Evolutionary conservation across 53 echinoderm and acorn worm species (phyloP).

Genomic region (Hippasteria phrygiana): DNA sequence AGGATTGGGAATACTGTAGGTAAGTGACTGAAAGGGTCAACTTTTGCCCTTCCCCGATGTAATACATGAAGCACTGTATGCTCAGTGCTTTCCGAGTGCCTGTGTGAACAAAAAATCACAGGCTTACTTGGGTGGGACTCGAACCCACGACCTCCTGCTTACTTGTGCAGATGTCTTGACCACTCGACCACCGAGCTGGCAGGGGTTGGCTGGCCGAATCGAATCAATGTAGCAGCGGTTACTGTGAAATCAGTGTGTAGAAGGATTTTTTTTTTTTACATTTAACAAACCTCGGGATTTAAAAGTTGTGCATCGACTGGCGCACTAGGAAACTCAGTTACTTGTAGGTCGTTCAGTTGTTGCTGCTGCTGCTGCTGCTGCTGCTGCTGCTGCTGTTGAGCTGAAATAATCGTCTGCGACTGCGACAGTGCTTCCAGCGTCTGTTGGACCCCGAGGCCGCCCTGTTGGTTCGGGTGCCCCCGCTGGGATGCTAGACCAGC

Average conservation of each 20-base stretch:
- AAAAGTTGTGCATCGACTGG: slow-evolving; percentile 78
- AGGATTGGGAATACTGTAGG: too few relatives aligned
- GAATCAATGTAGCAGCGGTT: too few relatives aligned
- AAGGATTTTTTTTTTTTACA: slow-evolving; percentile 20
- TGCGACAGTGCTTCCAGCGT: slow-evolving; percentile 60
- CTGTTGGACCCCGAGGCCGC: slow-evolving; percentile 37
- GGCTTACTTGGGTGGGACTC: too few relatives aligned
- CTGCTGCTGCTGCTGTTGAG: slow-evolving; percentile 44
- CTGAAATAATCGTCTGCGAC: slow-evolving; percentile 33
- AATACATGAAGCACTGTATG: too few relatives aligned
- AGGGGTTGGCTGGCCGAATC: too few relatives aligned
- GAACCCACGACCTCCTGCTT: too few relatives aligned
- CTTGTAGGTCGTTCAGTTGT: slow-evolving; percentile 65
- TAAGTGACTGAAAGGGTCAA: too few relatives aligned
- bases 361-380: slow-evolving; percentile 27
- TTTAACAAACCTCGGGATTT: slow-evolving; percentile 71
- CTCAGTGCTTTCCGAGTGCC: too few relatives aligned
- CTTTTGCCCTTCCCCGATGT: too few relatives aligned
- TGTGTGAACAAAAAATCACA: too few relatives aligned
- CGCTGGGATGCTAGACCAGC: slow-evolving; percentile 5
- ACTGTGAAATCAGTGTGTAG: not conserved
- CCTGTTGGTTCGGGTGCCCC: slow-evolving; percentile 39
- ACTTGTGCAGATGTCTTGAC: too few relatives aligned
- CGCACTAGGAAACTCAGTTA: slow-evolving; percentile 75
- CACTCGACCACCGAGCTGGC: too few relatives aligned